Base-by-base conservation (phyloP, 2,888 invertebrate genomes). In the Cryptocephalus primarius region DNA sequence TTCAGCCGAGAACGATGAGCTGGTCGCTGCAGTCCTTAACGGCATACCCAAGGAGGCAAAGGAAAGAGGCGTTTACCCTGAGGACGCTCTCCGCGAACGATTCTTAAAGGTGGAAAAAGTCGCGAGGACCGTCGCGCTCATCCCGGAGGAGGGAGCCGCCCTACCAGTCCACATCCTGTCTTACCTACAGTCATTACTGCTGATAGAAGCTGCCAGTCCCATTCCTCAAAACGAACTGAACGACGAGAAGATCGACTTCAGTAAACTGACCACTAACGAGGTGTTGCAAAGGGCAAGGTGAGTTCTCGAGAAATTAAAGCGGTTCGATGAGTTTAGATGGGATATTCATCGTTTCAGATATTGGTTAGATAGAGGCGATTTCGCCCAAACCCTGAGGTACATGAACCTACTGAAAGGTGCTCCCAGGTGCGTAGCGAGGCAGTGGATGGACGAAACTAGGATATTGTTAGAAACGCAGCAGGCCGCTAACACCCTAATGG, bases 321-420 rank as follows among this genome's bases (percentile, higher is more conserved):
- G 14, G 32, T 32, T 33, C 10, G 2, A 12, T 45, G 2, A 9
- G 8, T 10, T 39, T 39, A 8, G 9, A 36, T 43, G 31, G 34
- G 12, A 14, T 14, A 32, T 10, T 42, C 41, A 9, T 42, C 9
- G 32, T 47, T 42, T n/a, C 64, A 89, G 89, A 65, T 89, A 86
- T 67, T 92, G 85, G 80, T 68, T 96, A 47, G 86, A 93, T 56
- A 80, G 84, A 45, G 91, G 89, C n/a, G 87, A 96, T 64, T 76
- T 96, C 55, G 81, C 84, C 45, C 80, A 83, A 68, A 88, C 94
- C 0, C 71, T 96, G 9, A 81, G 83, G 46, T 94, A 92, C 70
- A 86, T 91, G 75, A 86, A 85, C 63, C 78, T 92, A 31, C 72
- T 97, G 49, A 75, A 83, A 60, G 96, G 96, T n/a, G 93, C 93